phyloP scores from a whole-genome alignment of 2,888 invertebrate species.

The Tenthredo mesomela region DNA sequence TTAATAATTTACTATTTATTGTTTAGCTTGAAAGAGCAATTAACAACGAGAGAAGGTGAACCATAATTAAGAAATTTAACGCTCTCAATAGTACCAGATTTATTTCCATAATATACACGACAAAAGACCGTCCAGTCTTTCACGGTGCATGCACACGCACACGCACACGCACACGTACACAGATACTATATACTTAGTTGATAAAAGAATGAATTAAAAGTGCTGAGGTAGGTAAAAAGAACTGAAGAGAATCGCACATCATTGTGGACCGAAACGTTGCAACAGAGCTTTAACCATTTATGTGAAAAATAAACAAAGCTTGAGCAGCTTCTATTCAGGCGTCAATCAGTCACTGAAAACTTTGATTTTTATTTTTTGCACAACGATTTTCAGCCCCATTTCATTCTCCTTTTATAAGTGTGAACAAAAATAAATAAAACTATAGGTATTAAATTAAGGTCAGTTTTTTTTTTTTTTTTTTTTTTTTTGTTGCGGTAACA shows the following conservation, averaged over 20 bases:
- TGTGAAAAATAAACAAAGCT: slow-evolving; percentile 19
- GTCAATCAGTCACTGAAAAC: slow-evolving; percentile 33
- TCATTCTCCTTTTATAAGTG: no score
- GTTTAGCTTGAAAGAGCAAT: slow-evolving; percentile 19
- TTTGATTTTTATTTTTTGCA: slow-evolving; percentile 1
- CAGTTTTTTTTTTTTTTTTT: background rate
- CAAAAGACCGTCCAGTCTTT: background rate
- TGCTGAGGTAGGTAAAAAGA: background rate
- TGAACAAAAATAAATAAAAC: background rate
- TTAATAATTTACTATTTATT: slow-evolving; percentile 27
- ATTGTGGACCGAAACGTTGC: background rate
- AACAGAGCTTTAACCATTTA: background rate
- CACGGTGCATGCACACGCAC: no score
- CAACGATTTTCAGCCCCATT: background rate
- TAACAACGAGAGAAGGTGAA: slow-evolving; percentile 3
- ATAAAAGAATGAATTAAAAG: background rate
- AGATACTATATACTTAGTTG: background rate
- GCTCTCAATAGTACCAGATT: background rate
- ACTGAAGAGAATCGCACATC: background rate
- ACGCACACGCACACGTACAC: no score
- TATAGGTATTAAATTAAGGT: background rate
- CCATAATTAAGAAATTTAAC: slow-evolving; percentile 19
- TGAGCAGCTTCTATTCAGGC: slow-evolving; percentile 7
- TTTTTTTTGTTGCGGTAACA: background rate
- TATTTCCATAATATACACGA: background rate